These are phyloP conservation scores for Hanleya hanleyi DNA, from an alignment of 2,888 invertebrate species.

Conservation along the genomic window DNA sequence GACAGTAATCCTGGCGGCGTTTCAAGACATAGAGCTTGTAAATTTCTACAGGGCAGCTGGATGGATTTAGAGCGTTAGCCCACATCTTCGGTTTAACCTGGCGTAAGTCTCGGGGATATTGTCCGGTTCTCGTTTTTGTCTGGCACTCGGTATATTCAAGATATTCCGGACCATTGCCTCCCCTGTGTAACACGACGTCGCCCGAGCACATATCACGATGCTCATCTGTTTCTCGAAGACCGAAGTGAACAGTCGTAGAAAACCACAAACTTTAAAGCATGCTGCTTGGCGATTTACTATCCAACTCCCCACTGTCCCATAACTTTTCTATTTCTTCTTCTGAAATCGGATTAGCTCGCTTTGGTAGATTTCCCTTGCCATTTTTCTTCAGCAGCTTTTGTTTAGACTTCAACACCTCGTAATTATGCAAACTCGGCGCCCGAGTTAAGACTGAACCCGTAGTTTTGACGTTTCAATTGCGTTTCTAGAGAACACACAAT, in stretches of 20 bases:
- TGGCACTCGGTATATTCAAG: constrained; percentile 5
- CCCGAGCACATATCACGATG: constrained; percentile 9
- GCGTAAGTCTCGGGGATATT: background rate
- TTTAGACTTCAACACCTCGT: constrained; percentile 3
- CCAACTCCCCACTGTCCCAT: background rate
- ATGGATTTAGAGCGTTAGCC: background rate
- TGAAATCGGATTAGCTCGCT: constrained; percentile 2
- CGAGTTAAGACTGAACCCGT: background rate
- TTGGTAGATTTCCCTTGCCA: constrained; percentile 14
- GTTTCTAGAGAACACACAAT: background rate
- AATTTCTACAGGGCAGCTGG: constrained; percentile 1
- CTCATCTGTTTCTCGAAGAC: too few species aligned
- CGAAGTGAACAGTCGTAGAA: constrained; percentile 13
- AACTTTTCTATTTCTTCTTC: constrained; percentile 10
- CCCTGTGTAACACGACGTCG: background rate
- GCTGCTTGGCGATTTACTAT: background rate
- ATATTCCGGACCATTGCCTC: background rate
- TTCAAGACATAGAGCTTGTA: constrained; percentile 12
- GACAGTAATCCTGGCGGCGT: too few species aligned
- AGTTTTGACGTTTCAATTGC: background rate
- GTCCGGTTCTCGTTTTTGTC: constrained; percentile 8
- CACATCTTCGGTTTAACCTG: constrained; percentile 16
- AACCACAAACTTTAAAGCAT: constrained; percentile 16
- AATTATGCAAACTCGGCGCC: background rate
- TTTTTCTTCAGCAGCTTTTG: constrained; percentile 6